Evolutionary conservation across 2,797 vertebrate genomes (phyloP).

Genomic region (Danio tinwini): DNA sequence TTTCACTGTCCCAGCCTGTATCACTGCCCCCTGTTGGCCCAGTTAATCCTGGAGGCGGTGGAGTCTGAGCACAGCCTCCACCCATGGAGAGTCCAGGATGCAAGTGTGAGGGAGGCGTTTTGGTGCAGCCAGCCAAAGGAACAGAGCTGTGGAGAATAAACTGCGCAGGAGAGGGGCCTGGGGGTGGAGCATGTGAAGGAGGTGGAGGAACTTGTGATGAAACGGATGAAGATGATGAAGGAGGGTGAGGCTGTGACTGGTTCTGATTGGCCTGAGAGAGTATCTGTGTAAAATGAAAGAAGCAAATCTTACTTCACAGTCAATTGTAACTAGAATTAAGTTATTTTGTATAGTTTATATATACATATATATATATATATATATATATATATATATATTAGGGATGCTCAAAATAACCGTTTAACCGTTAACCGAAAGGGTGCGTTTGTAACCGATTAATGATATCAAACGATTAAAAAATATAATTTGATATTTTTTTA

Average conservation of each 20-base stretch:
- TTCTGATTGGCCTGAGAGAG: slow-evolving; percentile 87
- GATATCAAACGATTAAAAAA: too few species aligned
- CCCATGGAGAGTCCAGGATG: slow-evolving; percentile 74
- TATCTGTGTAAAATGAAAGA: slow-evolving; percentile 79
- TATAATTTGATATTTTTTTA: too few species aligned
- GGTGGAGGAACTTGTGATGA: slow-evolving; percentile 80
- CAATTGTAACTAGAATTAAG: not conserved
- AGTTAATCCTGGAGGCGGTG: slow-evolving; percentile 70
- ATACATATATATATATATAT: too few species aligned
- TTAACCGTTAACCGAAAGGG: too few species aligned
- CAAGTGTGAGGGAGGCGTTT: slow-evolving; percentile 82
- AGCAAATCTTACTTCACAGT: not conserved
- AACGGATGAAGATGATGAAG: slow-evolving; percentile 74
- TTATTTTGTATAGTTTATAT: not conserved
- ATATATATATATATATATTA: too few species aligned
- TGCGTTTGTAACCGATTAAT: too few species aligned
- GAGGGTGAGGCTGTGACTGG: slow-evolving; percentile 73
- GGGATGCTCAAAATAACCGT: too few species aligned
- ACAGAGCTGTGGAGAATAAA: slow-evolving; percentile 87
- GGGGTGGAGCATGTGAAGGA: slow-evolving; percentile 75
- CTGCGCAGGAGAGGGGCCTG: slow-evolving; percentile 76
- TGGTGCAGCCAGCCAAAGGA: slow-evolving; percentile 84
- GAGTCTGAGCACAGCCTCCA: slow-evolving; percentile 79
- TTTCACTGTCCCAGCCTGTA: slow-evolving; percentile 77
- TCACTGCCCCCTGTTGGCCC: slow-evolving; percentile 71